Percentiles rank a stretch among this genome's conserved stretches.
These are phyloP conservation scores for Liasis olivaceus DNA, from an alignment of 2,797 vertebrate species.

Conservation along the genomic window DNA sequence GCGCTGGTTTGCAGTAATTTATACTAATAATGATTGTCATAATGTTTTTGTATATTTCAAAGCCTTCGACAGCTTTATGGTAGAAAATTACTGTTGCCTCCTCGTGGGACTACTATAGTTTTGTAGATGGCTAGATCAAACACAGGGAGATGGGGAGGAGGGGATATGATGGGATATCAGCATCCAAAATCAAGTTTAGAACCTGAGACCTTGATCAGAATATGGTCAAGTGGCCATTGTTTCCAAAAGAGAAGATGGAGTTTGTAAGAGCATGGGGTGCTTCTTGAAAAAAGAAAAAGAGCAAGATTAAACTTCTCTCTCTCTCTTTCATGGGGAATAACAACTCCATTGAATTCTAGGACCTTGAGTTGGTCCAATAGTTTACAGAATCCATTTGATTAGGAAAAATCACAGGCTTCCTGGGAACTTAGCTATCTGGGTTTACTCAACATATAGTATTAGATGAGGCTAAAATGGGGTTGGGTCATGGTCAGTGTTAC, in stretches of 20 bases:
- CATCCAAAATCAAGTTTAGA: conserved; percentile 20
- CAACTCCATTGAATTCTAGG: not conserved
- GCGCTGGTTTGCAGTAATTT: conserved; percentile 57
- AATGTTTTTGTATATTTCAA: conserved; percentile 69
- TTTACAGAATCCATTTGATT: not conserved
- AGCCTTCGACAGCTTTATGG: conserved; percentile 70
- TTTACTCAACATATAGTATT: not conserved
- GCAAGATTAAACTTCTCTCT: not conserved
- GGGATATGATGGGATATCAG: not conserved
- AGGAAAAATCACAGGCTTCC: not conserved
- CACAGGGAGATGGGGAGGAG: conserved; percentile 53
- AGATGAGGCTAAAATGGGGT: not conserved
- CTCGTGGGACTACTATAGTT: conserved; percentile 55
- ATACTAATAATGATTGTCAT: conserved; percentile 65
- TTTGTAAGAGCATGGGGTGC: not conserved
- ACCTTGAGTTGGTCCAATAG: not conserved
- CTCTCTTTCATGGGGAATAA: not conserved
- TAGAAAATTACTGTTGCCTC: conserved; percentile 67
- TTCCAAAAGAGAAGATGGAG: not conserved
- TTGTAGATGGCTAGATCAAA: conserved; percentile 57
- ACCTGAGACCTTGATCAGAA: not conserved
- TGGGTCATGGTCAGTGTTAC: not conserved
- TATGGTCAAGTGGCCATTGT: not conserved
- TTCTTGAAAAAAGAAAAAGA: not conserved
- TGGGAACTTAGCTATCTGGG: too few relatives aligned